phyloP scores from a whole-genome alignment of 2,888 invertebrate genomes.

The Globia sparganii region DNA sequence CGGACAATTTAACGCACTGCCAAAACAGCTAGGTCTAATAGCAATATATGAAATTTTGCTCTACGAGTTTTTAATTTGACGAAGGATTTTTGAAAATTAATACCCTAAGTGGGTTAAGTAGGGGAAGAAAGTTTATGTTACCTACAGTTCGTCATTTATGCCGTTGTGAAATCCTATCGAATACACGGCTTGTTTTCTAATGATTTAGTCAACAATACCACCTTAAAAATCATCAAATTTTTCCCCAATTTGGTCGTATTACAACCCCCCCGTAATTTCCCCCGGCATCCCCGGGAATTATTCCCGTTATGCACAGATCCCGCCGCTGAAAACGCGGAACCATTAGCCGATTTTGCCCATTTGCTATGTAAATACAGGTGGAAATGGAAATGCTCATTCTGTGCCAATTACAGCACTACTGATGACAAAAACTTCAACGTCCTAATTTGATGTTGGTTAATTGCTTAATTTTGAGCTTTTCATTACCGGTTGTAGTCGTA shows the following conservation, averaged over 20 bases:
- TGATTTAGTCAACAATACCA: background rate
- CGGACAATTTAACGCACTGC: no score
- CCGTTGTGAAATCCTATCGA: background rate
- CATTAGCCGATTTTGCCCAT: constrained; percentile 71
- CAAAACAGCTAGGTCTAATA: background rate
- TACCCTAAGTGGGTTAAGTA: no score
- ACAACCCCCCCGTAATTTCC: background rate
- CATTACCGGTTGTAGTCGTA: constrained; percentile 26
- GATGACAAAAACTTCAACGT: constrained; percentile 64
- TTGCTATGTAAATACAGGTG: constrained; percentile 73
- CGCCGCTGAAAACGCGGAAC: constrained; percentile 42
- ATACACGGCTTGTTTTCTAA: background rate
- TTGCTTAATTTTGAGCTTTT: constrained; percentile 58
- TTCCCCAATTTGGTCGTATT: constrained; percentile 23
- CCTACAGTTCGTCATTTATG: background rate
- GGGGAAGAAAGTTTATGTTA: no score
- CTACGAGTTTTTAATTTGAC: background rate
- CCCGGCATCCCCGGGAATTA: constrained; percentile 17
- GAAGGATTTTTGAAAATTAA: background rate
- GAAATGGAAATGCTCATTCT: constrained; percentile 68
- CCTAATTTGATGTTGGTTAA: constrained; percentile 58
- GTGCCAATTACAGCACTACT: constrained; percentile 69
- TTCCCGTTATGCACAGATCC: constrained; percentile 45
- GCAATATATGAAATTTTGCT: background rate
- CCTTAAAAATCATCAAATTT: background rate